Percentiles rank a stretch among this genome's conserved stretches.
phyloP scores from a whole-genome alignment of 2,797 vertebrate genomes.

The Coreius guichenoti region DNA sequence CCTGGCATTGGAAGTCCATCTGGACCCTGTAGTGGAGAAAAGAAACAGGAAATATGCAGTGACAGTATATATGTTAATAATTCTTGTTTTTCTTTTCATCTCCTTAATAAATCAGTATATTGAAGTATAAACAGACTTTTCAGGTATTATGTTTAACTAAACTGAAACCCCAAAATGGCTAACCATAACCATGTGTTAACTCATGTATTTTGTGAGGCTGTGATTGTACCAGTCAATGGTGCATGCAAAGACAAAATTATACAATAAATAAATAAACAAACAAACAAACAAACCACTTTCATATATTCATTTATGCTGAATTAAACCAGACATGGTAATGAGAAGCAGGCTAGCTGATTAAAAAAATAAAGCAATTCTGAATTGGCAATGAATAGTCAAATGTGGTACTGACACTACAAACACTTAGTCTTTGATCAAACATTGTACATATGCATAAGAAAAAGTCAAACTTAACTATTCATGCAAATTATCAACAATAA shows the following conservation, averaged over 20 bases:
- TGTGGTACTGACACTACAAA: background rate
- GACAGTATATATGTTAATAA: background rate
- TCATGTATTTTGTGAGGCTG: background rate
- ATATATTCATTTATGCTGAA: background rate
- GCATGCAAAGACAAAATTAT: slow-evolving; percentile 30
- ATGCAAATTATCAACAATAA: background rate
- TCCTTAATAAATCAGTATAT: background rate
- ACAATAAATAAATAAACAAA: background rate
- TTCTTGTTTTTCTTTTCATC: background rate
- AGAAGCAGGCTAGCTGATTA: background rate
- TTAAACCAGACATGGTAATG: background rate
- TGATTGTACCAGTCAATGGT: slow-evolving; percentile 8
- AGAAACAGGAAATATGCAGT: background rate
- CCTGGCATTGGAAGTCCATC: slow-evolving; percentile 99
- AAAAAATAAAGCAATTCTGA: background rate
- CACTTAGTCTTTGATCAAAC: slow-evolving; percentile 9
- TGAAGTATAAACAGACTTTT: background rate
- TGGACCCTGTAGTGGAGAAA: slow-evolving; percentile 84
- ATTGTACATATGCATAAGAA: background rate
- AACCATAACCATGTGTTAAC: background rate
- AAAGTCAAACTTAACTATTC: background rate
- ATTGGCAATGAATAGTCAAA: background rate
- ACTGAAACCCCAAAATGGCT: background rate
- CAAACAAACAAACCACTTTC: background rate
- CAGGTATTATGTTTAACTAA: background rate